Base-by-base conservation (phyloP, 2,888 invertebrate genomes). In the Lasioglossum oenotherae region DNA sequence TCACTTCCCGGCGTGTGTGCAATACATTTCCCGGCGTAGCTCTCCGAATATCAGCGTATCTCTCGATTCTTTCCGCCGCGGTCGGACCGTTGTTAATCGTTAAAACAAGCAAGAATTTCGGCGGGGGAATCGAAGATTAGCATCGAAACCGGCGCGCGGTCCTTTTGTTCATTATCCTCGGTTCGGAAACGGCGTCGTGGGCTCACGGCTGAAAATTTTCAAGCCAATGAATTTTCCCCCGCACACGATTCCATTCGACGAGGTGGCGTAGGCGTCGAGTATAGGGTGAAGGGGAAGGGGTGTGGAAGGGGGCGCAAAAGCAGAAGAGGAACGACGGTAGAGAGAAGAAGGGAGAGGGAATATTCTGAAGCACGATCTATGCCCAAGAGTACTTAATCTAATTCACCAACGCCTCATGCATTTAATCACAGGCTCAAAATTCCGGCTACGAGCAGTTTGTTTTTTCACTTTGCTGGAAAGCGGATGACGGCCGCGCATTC, bases 341-440 rank as follows among this genome's bases (percentile, higher is more conserved):
- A 60, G 57, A 46, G 67, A 75, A n/a, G 71, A 57, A 79, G 67
- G 46, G 46, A 41, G 82, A 46, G 64, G 77, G 57, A 74, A 82
- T 78, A 86, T 86, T 69, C 86, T 84, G 82, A 79, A 86, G 86
- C 85, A 82, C 88, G 88, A 88, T 88, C 84, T 88, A 84, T 88
- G 86, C 82, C 87, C 84, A 86, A 87, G 88, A 86, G 86, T 87
- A 79, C 87, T 88, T 89, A 89, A 89, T 88, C 88, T 87, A 89
- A 89, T 89, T 88, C 83, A 88, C 81, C 81, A 78, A 53, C 77
- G 88, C 86, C 84, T 84, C 88, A 81, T 88, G 88, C 88, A 88
- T 88, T 88, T 88, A 88, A 88, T 88, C 88, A 79, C 86, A 75
- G 84, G 88, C 84, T 86, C 87, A 86, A 86, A 88, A 88, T 86